Conservation (phyloP, 2,888 invertebrate genomes). For the Ceriagrion tenellum region DNA sequence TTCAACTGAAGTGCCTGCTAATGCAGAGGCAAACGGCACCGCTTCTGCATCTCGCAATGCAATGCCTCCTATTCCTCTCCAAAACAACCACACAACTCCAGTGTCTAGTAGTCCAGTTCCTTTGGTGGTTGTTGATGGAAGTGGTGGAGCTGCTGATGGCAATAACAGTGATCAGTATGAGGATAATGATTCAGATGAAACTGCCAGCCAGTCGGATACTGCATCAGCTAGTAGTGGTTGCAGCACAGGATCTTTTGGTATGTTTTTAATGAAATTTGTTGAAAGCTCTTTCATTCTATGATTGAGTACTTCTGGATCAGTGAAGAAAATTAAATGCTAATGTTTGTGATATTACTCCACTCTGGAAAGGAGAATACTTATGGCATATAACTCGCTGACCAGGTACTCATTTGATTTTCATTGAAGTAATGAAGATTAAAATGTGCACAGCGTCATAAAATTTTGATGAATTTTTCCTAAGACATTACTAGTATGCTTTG, state of each 20-base stretch:
- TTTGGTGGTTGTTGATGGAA: conserved; percentile 49
- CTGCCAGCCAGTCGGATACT: conserved; percentile 78
- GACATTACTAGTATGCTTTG: too few relatives aligned
- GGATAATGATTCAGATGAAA: conserved; percentile 79
- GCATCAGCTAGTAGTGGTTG: conserved; percentile 76
- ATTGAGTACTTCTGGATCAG: too few relatives aligned
- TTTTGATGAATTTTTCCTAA: too few relatives aligned
- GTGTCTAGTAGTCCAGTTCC: conserved; percentile 36
- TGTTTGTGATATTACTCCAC: too few relatives aligned
- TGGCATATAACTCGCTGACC: too few relatives aligned
- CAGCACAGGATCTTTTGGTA: conserved; percentile 73
- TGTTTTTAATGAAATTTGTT: neutral
- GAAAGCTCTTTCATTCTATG: too few relatives aligned
- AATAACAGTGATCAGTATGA: conserved; percentile 73
- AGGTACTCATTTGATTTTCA: too few relatives aligned
- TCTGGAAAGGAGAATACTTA: too few relatives aligned
- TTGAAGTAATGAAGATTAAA: too few relatives aligned
- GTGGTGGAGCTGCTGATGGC: conserved; percentile 47
- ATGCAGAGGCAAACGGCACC: neutral
- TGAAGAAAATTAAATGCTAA: too few relatives aligned
- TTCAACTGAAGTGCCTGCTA: neutral
- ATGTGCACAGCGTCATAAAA: too few relatives aligned
- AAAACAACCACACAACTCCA: conserved; percentile 24
- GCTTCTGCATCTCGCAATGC: conserved; percentile 32
- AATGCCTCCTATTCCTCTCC: conserved; percentile 54